These are phyloP conservation scores for Characodon lateralis DNA, from an alignment of 2,797 vertebrate genomes.

Conservation along the genomic window DNA sequence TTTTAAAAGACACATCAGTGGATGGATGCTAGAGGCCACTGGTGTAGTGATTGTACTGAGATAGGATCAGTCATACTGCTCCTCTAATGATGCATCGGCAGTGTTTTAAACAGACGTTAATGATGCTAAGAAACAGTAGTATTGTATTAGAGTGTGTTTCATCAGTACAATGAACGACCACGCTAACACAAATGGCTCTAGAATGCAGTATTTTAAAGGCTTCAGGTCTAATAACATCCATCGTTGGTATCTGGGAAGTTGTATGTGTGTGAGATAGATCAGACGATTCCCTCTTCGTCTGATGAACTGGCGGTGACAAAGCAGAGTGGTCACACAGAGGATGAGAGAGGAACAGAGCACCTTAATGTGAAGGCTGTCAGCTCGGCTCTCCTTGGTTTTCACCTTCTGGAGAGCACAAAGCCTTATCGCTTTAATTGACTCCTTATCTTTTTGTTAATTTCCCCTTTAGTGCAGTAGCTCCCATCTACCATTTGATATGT, in stretches of 20 bases:
- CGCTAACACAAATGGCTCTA: too few relatives aligned
- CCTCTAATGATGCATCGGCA: too few relatives aligned
- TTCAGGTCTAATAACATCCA: not conserved
- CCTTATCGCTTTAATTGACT: slow-evolving; percentile 92
- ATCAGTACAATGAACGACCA: too few relatives aligned
- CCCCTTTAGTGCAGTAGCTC: slow-evolving; percentile 43
- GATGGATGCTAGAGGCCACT: too few relatives aligned
- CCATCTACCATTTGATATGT: slow-evolving; percentile 53
- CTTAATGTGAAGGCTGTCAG: slow-evolving; percentile 83
- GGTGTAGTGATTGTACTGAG: too few relatives aligned
- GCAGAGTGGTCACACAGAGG: slow-evolving; percentile 56
- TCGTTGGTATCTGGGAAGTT: not conserved
- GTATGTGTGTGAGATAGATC: slow-evolving; percentile 1
- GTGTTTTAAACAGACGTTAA: too few relatives aligned
- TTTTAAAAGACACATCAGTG: too few relatives aligned
- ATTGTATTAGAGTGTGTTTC: too few relatives aligned
- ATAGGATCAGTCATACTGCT: too few relatives aligned
- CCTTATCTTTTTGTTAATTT: slow-evolving; percentile 82
- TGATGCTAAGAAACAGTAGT: too few relatives aligned
- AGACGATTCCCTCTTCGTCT: slow-evolving; percentile 56
- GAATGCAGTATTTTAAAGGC: not conserved
- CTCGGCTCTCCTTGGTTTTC: slow-evolving; percentile 83
- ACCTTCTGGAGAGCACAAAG: slow-evolving; percentile 67
- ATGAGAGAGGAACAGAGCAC: slow-evolving; percentile 64
- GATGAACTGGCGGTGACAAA: slow-evolving; percentile 63